Conservation (phyloP, 2,113 vertebrate species). For the Bos javanicus region DNA sequence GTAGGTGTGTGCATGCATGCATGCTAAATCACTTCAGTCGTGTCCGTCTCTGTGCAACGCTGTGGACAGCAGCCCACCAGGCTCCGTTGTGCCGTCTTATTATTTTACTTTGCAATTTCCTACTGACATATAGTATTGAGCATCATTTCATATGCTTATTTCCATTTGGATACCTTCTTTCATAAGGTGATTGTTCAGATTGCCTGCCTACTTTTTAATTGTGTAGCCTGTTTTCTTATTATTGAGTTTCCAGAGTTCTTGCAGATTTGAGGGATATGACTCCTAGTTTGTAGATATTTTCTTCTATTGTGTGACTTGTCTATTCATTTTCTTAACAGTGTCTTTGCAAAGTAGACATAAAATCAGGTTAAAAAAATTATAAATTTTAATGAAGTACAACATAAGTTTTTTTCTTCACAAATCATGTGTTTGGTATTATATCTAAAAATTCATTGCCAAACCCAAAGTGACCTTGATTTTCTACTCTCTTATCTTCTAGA, state of each 20-base stretch:
- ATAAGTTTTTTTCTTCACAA: background rate
- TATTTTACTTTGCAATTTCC: background rate
- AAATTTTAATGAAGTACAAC: background rate
- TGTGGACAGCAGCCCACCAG: background rate
- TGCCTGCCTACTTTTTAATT: background rate
- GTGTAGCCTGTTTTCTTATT: background rate
- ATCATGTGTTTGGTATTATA: background rate
- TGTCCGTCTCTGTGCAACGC: accelerated
- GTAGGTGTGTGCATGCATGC: background rate
- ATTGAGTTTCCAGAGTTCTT: background rate
- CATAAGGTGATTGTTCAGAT: background rate
- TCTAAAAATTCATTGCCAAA: background rate
- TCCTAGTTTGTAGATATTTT: background rate
- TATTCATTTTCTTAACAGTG: background rate
- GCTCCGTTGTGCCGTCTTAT: background rate
- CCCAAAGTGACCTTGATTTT: background rate
- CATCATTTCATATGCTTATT: background rate
- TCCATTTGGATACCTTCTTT: background rate
- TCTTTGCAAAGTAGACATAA: background rate
- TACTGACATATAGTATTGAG: background rate
- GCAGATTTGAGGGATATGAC: background rate
- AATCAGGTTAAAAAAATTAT: background rate
- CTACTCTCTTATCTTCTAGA: background rate
- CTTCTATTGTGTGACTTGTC: background rate
- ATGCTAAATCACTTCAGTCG: background rate